These are phyloP conservation scores for Emesis russula DNA, from an alignment of 2,888 invertebrate genomes.

Conservation along the genomic window DNA sequence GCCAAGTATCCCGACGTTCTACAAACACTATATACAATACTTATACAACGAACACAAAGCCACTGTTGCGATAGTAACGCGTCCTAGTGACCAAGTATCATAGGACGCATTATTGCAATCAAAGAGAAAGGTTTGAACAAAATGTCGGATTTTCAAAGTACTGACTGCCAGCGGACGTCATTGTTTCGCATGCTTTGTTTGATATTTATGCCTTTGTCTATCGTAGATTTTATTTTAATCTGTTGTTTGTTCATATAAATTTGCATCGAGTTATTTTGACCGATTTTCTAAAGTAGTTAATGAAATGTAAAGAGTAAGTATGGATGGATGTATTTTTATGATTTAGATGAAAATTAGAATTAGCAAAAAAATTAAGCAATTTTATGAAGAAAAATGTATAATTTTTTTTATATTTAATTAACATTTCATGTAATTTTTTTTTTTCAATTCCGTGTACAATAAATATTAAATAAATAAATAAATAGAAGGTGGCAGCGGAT, in stretches of 20 bases:
- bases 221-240: neutral
- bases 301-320: no score
- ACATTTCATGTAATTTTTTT: no score
- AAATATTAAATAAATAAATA: no score
- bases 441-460: no score
- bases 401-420: no score
- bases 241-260: neutral
- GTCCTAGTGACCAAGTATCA: slow-evolving; percentile 84
- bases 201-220: slow-evolving; percentile 59
- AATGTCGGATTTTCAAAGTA: slow-evolving; percentile 70
- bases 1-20: slow-evolving; percentile 87
- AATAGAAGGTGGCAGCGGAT: no score
- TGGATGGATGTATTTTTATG: no score
- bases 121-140: slow-evolving; percentile 84
- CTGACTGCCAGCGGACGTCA: slow-evolving; percentile 49
- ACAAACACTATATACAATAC: slow-evolving; percentile 20
- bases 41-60: slow-evolving; percentile 9
- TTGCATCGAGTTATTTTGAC: neutral
- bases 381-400: no score
- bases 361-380: no score
- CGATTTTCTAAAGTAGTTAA: slow-evolving; percentile 9
- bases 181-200: slow-evolving; percentile 70
- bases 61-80: slow-evolving; percentile 54
- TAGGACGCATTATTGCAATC: slow-evolving; percentile 84
- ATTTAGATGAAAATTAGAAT: no score